phyloP scores from a whole-genome alignment of 2,113 vertebrate genomes.

The Dromiciops gliroides region DNA sequence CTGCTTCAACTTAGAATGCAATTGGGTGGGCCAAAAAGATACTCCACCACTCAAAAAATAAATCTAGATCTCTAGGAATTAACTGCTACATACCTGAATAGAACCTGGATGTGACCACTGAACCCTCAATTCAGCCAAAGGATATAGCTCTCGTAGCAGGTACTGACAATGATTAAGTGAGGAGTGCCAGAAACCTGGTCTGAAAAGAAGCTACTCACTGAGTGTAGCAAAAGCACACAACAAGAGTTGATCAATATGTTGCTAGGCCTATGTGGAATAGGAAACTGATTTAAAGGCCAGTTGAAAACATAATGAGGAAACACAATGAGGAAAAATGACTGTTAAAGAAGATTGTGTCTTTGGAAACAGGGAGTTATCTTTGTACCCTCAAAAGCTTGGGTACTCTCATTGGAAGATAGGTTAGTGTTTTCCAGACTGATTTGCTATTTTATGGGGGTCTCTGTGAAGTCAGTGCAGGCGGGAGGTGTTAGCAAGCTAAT shows the following conservation, averaged over 20 bases:
- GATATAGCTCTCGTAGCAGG: not conserved
- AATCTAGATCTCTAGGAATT: constrained; percentile 30
- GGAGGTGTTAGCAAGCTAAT: not conserved
- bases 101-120: not conserved
- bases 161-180: not conserved
- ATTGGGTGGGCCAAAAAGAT: constrained; percentile 30
- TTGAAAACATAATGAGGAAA: not conserved
- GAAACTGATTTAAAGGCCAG: not conserved
- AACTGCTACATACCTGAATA: constrained; percentile 32
- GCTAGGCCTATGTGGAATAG: not conserved
- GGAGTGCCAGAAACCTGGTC: not conserved
- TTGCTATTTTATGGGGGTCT: not conserved
- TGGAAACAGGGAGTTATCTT: not conserved
- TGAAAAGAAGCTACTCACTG: not conserved
- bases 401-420: not conserved
- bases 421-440: not conserved
- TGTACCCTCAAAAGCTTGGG: not conserved
- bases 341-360: not conserved
- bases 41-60: not conserved
- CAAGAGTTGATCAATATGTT: not conserved
- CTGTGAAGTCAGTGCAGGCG: not conserved
- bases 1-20: not conserved
- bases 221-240: not conserved
- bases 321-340: not conserved
- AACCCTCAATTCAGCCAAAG: not conserved